These are phyloP conservation scores for Artemia sinica DNA, from an alignment of 2,888 invertebrate genomes.

Conservation along the genomic window DNA sequence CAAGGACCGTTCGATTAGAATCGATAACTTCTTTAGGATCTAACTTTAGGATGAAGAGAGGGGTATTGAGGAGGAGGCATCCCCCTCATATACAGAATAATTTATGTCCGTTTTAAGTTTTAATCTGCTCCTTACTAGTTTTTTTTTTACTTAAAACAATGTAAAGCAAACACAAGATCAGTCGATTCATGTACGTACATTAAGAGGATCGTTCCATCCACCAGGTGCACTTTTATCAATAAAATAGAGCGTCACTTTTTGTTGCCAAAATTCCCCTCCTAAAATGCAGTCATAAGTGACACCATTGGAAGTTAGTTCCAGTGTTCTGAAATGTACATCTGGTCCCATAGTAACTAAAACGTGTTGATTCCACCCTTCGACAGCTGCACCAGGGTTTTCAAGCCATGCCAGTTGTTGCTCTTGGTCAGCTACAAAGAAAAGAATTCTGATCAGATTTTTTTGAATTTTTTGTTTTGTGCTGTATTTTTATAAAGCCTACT, in stretches of 20 bases:
- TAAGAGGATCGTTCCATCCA: slow-evolving; percentile 25
- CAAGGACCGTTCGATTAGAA: too few relatives aligned
- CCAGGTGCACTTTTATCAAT: slow-evolving; percentile 24
- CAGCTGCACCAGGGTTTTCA: slow-evolving; percentile 26
- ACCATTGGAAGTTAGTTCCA: slow-evolving; percentile 25
- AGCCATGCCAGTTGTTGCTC: slow-evolving; percentile 26
- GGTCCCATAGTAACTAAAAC: slow-evolving; percentile 25
- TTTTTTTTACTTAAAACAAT: neutral
- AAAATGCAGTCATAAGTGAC: slow-evolving; percentile 26
- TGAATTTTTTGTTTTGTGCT: too few relatives aligned
- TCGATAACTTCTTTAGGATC: too few relatives aligned
- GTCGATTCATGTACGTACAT: slow-evolving; percentile 19
- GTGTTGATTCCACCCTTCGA: slow-evolving; percentile 27
- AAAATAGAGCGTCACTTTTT: slow-evolving; percentile 27
- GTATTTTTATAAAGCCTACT: too few relatives aligned
- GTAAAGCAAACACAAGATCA: neutral
- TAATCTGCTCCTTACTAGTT: too few relatives aligned
- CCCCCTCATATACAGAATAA: too few relatives aligned
- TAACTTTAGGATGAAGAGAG: too few relatives aligned
- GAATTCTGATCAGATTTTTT: too few relatives aligned
- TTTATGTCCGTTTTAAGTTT: too few relatives aligned
- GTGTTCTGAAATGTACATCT: slow-evolving; percentile 27
- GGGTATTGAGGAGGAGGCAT: too few relatives aligned
- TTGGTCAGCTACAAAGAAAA: slow-evolving; percentile 16
- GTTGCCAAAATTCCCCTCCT: slow-evolving; percentile 28